Conservation (phyloP, 1,140 invertebrate species). For the Heliconius himera region DNA sequence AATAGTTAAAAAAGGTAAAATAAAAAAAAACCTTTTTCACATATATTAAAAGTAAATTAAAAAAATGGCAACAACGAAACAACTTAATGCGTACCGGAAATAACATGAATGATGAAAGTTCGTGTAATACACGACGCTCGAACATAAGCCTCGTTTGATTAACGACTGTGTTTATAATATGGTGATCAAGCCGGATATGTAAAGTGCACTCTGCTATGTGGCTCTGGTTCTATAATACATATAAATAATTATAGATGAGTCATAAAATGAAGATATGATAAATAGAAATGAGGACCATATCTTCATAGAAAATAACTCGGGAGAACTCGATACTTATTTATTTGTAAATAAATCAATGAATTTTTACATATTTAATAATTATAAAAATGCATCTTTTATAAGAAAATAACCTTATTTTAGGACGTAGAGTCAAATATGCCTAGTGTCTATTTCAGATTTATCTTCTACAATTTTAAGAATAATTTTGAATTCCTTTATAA, state of each 20-base stretch:
- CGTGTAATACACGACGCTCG: constrained; percentile 34
- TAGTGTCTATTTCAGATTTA: too few relatives aligned
- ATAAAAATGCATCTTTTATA: too few relatives aligned
- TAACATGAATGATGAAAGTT: constrained; percentile 27
- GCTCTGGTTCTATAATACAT: background rate
- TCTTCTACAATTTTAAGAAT: too few relatives aligned
- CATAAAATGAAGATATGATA: background rate
- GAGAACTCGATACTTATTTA: too few relatives aligned
- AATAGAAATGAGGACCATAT: background rate
- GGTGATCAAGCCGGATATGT: constrained; percentile 21
- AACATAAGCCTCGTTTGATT: constrained; percentile 32
- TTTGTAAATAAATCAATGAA: too few relatives aligned
- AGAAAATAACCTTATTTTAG: too few relatives aligned
- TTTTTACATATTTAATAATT: too few relatives aligned
- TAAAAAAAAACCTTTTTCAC: background rate
- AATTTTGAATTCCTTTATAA: background rate
- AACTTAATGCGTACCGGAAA: constrained; percentile 29
- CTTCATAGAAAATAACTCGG: background rate
- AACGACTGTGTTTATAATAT: constrained; percentile 32
- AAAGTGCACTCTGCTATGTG: constrained; percentile 9
- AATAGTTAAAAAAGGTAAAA: too few relatives aligned
- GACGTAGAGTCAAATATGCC: too few relatives aligned
- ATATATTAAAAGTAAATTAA: background rate
- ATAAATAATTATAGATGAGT: background rate
- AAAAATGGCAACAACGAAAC: constrained; percentile 1